Base-by-base conservation (phyloP, 2,113 vertebrate genomes). In the Lampris megalopsis region DNA sequence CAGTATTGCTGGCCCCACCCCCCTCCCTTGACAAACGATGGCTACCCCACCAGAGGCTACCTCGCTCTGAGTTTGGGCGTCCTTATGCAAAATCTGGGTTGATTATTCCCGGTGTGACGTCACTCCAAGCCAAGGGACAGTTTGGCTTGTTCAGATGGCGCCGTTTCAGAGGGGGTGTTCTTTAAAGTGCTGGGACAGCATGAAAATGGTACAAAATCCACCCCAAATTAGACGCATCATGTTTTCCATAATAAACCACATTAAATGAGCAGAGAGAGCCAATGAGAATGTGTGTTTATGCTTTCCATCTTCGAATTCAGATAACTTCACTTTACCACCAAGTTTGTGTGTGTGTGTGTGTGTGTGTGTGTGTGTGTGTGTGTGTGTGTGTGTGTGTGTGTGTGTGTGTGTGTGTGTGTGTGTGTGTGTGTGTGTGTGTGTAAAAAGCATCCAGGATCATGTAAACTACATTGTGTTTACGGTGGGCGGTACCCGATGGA, bases 391-490 rank as follows among this genome's bases (percentile, higher is more conserved):
- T 75, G 82, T 75, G 72, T 75, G 77, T 24, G 74, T 75, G 77
- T 24, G 24, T 24, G 24, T 24, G n/a, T 52, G 50, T 10, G n/a
- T 13, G n/a, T 13, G n/a, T 52, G 9, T 52, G 9, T 9, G 49
- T 11, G 49, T 52, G 49, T 9, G 13, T 11, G 13, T 24, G 62
- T 75, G 68, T 68, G 35, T 75, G 82, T 75, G 72, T 75, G 77
- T 24, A 24, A 24, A 24, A 24, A 84, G 69, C 80, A 86, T 81
- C 89, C 79, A 85, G 68, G 36, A 83, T 66, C 66, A 71, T 63
- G 73, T 77, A 83, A 83, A 86, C 92, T 91, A 90, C 73, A 78
- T 67, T 52, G 70, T 83, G 72, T 88, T 90, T 91, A 85, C 45
- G 45, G 77, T 75, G 84, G 76, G 77, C 66, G 68, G 68, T 71